Base-by-base conservation (phyloP, 2,113 vertebrate genomes). In the Pyxicephalus adspersus region DNA sequence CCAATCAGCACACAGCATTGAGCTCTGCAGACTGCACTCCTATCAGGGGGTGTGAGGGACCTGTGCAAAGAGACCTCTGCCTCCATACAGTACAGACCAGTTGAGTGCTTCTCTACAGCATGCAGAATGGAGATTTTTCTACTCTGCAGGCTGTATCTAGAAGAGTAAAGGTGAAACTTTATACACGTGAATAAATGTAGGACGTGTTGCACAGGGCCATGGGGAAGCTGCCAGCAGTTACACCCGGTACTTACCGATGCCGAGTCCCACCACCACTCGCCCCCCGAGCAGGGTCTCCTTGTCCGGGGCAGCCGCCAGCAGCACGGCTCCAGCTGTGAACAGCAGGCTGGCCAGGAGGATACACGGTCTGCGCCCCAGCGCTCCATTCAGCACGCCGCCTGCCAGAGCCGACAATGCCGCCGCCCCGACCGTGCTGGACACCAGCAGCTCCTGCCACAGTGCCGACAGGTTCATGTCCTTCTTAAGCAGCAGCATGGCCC, bases 381-480 rank as follows among this genome's bases (percentile, higher is more conserved):
- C 83, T 63, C 91, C 96, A 58, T 97, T 98, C 81, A 96, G 83
- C 63, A 16, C 88, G 25, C 96, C 97, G 1, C 97, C 97, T 0
- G 88, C 84, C 85, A 99, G 90, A 23, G 97, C 94, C 2, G 96
- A 90, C 26, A 97, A 64, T 1, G 96, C 96, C 0, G 97, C 97
- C 2, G 97, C 96, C 25, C 95, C 96, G 31, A 98, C 96, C 0
- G 97, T 96, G 85, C 95, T 85, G 83, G 97, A 98, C 25, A 99
- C 95, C 57, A 99, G 91, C 87, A 98, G 87, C 93, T 98, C 97
- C 93, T 99, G 97, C 97, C 97, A 98, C 18, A 96, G 86, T 0
- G 93, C 85, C 84, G 87, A 95, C 89, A 99, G 88, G 86, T 93
- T 92, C 89, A 97, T 94, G 92, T 97, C 94, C 87, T 85, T 90